Percentiles rank a stretch among this genome's conserved stretches.
Evolutionary conservation across 2,888 invertebrate species (phyloP).

Genomic region (Cordylochernes scorpioides): DNA sequence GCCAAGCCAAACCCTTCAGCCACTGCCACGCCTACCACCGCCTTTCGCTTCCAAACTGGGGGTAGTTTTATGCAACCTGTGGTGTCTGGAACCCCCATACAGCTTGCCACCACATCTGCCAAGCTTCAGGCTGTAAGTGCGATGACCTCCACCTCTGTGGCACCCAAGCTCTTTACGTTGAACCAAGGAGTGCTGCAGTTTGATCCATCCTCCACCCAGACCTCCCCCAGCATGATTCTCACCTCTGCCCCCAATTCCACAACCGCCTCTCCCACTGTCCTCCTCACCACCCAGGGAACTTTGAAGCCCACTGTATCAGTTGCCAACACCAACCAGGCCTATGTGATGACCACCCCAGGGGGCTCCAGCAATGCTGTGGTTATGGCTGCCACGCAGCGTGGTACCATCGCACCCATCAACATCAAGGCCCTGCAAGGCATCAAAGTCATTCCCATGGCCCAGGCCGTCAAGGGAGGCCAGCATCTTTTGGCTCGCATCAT

Average conservation of each 20-base stretch:
- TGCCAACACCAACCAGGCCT: constrained; percentile 7
- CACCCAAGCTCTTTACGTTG: no score
- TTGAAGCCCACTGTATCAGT: no score
- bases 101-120: no score
- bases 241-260: neutral
- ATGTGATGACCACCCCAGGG: constrained; percentile 8
- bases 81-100: no score
- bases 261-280: neutral
- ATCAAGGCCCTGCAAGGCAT: constrained; percentile 12
- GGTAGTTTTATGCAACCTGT: constrained; percentile 9
- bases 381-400: constrained; percentile 7
- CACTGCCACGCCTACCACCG: constrained; percentile 5
- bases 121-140: no score
- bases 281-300: constrained; percentile 4
- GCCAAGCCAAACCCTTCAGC: constrained; percentile 3
- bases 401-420: constrained; percentile 8
- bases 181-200: no score
- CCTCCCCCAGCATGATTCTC: neutral
- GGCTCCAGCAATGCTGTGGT: constrained; percentile 8
- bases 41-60: constrained; percentile 9
- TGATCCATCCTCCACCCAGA: no score
- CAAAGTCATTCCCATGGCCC: constrained; percentile 13
- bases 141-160: no score
- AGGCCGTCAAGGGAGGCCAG: constrained; percentile 6
- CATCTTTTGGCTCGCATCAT: constrained; percentile 13